A percentile compares a stretch with the other conserved stretches of the same genome.
Conservation (phyloP, 1,140 invertebrate genomes). For the Stegodyphus mimosarum region DNA sequence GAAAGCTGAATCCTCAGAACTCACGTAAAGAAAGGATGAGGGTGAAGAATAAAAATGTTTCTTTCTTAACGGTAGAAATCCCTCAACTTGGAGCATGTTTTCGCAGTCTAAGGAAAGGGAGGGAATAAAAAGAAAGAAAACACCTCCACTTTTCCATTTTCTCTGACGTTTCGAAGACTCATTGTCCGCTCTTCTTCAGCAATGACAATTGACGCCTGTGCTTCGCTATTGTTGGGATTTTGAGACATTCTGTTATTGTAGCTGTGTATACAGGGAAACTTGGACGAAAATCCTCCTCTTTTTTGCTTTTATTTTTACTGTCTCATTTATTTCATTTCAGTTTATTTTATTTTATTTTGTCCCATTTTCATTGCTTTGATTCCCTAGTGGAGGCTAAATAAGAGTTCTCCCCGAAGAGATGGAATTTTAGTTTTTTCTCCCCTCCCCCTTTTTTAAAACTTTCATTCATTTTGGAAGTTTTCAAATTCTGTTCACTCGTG, state of each 20-base stretch:
- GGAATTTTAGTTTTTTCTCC: too few relatives aligned
- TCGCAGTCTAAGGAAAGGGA: not conserved
- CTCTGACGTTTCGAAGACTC: constrained; percentile 31
- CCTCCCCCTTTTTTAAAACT: too few relatives aligned
- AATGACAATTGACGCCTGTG: constrained; percentile 42
- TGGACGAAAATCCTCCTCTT: not conserved
- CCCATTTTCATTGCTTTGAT: not conserved
- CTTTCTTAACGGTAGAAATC: not conserved
- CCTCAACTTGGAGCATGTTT: not conserved
- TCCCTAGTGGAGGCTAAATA: not conserved
- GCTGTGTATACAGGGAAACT: constrained; percentile 24
- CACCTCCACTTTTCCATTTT: constrained; percentile 44
- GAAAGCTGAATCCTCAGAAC: not conserved
- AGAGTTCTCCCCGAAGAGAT: not conserved
- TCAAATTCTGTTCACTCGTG: too few relatives aligned
- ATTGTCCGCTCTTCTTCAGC: constrained; percentile 25
- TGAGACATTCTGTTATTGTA: not conserved
- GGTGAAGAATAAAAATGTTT: not conserved
- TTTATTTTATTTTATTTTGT: not conserved
- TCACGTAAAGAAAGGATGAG: not conserved
- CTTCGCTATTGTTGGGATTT: constrained; percentile 21
- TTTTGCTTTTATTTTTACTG: not conserved
- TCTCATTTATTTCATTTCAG: constrained; percentile 1
- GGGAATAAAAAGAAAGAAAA: constrained; percentile 25
- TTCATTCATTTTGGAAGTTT: too few relatives aligned